Conservation (phyloP, 2,113 vertebrate species). For the Seriola quinqueradiata region DNA sequence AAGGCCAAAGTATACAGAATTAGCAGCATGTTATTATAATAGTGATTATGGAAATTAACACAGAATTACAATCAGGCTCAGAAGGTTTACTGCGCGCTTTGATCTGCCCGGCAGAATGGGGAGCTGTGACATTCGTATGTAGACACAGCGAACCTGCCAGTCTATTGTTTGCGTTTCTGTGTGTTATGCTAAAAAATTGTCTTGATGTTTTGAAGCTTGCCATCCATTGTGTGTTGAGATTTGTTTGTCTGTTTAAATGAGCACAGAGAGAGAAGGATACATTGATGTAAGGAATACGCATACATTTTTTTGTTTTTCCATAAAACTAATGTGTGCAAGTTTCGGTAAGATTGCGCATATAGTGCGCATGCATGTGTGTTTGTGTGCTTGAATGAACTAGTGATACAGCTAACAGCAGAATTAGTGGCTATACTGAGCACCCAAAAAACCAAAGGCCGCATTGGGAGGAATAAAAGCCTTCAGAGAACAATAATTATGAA, state of each 20-base stretch:
- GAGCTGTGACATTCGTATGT: neutral
- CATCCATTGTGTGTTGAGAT: neutral
- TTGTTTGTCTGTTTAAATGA: neutral
- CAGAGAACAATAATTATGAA: slow-evolving; percentile 61
- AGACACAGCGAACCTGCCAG: neutral
- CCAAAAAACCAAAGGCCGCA: slow-evolving; percentile 49
- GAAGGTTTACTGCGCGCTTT: slow-evolving; percentile 17
- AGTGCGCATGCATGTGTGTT: neutral
- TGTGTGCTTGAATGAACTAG: slow-evolving; percentile 9
- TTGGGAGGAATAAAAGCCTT: slow-evolving; percentile 56
- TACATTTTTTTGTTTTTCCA: neutral
- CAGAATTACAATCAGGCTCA: slow-evolving; percentile 41
- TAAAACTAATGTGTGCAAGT: neutral
- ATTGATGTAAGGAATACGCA: neutral
- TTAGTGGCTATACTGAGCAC: slow-evolving; percentile 22
- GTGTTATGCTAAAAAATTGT: neutral
- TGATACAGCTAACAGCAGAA: slow-evolving; percentile 21
- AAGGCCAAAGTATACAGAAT: slow-evolving; percentile 51
- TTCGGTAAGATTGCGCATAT: neutral
- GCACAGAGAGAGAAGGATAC: neutral
- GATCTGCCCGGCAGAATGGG: neutral
- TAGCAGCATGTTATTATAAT: slow-evolving; percentile 41
- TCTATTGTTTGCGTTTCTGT: neutral
- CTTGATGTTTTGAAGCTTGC: slow-evolving; percentile 1
- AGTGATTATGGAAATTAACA: slow-evolving; percentile 48